phyloP scores from a whole-genome alignment of 2,888 invertebrate genomes.

The Cylindroiulus punctatus region DNA sequence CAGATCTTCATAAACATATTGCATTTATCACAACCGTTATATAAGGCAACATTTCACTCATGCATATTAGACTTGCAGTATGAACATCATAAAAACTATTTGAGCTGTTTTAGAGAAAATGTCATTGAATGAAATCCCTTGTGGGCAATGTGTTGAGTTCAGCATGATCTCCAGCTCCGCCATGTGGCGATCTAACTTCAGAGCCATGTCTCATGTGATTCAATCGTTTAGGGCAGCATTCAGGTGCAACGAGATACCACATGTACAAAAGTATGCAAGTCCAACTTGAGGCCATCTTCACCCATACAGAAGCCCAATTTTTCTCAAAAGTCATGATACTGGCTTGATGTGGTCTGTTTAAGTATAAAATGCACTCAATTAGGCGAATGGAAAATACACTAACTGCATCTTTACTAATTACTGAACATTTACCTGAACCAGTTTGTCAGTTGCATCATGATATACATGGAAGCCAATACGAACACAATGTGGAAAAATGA shows the following conservation, averaged over 20 bases:
- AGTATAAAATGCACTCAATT: not conserved
- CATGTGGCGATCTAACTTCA: not conserved
- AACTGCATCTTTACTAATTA: not conserved
- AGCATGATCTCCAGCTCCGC: not conserved
- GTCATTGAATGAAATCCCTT: not conserved
- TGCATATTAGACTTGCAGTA: not conserved
- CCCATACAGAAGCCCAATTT: slow-evolving; percentile 68
- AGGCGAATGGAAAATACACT: not conserved
- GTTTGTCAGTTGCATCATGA: slow-evolving; percentile 69
- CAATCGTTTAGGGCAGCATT: slow-evolving; percentile 52
- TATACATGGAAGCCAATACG: slow-evolving; percentile 66
- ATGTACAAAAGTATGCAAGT: slow-evolving; percentile 66
- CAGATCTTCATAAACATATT: not conserved
- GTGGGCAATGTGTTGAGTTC: not conserved
- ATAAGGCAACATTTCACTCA: not conserved
- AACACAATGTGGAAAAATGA: slow-evolving; percentile 68
- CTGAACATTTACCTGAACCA: slow-evolving; percentile 66
- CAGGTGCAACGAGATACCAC: slow-evolving; percentile 65
- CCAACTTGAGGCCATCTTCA: slow-evolving; percentile 68
- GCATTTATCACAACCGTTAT: not conserved
- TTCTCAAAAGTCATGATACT: slow-evolving; percentile 66
- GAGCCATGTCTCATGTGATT: slow-evolving; percentile 50
- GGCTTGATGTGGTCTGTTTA: slow-evolving; percentile 64
- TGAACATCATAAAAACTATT: not conserved
- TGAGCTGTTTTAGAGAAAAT: not conserved